Evolutionary conservation across 2,113 vertebrate species (phyloP).

Genomic region (Meles meles): DNA sequence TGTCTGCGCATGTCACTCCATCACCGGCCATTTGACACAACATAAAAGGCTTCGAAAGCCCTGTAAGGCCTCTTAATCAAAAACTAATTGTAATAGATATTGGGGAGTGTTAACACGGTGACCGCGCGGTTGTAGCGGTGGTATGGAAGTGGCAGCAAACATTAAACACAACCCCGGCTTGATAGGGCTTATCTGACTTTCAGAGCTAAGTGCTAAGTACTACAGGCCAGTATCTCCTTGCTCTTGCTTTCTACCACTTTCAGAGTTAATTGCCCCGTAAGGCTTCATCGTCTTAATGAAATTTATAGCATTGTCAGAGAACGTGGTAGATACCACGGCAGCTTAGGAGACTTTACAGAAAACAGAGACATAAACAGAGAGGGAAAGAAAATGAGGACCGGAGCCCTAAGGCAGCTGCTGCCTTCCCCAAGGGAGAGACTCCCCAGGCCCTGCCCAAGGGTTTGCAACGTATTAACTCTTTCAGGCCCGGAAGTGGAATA

Average conservation of each 20-base stretch:
- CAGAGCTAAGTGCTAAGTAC: conserved; percentile 89
- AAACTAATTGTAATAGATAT: conserved; percentile 99
- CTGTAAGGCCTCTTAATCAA: conserved; percentile 96
- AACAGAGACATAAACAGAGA: conserved; percentile 69
- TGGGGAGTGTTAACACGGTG: conserved; percentile 97
- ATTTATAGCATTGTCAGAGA: conserved; percentile 81
- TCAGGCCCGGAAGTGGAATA: neutral
- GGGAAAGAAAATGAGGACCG: conserved; percentile 53
- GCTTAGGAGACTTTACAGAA: conserved; percentile 75
- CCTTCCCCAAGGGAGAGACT: neutral
- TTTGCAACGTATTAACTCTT: conserved; percentile 34
- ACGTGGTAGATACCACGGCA: conserved; percentile 70
- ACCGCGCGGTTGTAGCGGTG: conserved; percentile 90
- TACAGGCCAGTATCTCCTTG: conserved; percentile 83
- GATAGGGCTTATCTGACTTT: conserved; percentile 89
- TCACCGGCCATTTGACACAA: conserved; percentile 98
- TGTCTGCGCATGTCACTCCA: conserved; percentile 93
- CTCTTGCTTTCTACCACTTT: conserved; percentile 86
- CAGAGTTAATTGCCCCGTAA: conserved; percentile 83
- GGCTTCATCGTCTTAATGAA: conserved; percentile 80
- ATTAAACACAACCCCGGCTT: conserved; percentile 93
- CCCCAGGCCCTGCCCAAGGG: neutral
- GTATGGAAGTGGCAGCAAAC: conserved; percentile 89
- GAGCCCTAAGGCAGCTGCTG: neutral
- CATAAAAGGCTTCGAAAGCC: conserved; percentile 98